These are phyloP conservation scores for Hydropsyche betteni DNA, from an alignment of 2,888 invertebrate genomes.

Conservation along the genomic window DNA sequence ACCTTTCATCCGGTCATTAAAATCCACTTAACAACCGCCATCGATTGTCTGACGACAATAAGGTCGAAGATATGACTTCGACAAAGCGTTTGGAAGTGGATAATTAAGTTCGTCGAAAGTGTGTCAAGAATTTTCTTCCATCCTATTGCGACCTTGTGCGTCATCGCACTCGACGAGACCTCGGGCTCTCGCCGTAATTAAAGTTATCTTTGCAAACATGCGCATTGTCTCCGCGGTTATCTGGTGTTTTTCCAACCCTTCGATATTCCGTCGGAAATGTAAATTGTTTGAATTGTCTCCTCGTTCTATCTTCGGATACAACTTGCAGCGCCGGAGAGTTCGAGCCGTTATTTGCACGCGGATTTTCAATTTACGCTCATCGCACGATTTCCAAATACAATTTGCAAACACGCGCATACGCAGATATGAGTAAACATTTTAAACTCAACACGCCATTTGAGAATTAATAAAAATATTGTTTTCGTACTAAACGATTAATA, in stretches of 20 bases:
- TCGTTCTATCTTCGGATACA: neutral
- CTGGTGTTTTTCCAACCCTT: slow-evolving; percentile 12
- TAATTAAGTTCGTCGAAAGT: slow-evolving; percentile 13
- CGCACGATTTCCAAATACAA: too few relatives aligned
- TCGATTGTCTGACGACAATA: slow-evolving; percentile 3
- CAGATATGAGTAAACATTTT: too few relatives aligned
- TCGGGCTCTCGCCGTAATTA: neutral
- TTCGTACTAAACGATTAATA: neutral
- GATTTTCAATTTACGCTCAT: neutral
- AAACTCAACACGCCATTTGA: too few relatives aligned
- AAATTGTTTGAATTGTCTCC: neutral
- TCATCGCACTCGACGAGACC: neutral
- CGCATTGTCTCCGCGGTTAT: neutral
- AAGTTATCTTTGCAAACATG: neutral
- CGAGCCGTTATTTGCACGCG: slow-evolving; percentile 1
- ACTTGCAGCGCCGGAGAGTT: neutral
- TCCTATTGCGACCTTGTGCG: slow-evolving; percentile 10
- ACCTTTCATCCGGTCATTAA: slow-evolving; percentile 10
- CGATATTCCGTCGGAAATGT: neutral
- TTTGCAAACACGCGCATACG: too few relatives aligned
- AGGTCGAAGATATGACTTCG: slow-evolving; percentile 20
- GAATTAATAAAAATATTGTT: too few relatives aligned
- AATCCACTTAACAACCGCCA: slow-evolving; percentile 8
- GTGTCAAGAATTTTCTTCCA: slow-evolving; percentile 19
- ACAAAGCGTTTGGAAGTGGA: slow-evolving; percentile 17